phyloP scores from a whole-genome alignment of 2,113 vertebrate species.

The Sphyrna mokarran region DNA sequence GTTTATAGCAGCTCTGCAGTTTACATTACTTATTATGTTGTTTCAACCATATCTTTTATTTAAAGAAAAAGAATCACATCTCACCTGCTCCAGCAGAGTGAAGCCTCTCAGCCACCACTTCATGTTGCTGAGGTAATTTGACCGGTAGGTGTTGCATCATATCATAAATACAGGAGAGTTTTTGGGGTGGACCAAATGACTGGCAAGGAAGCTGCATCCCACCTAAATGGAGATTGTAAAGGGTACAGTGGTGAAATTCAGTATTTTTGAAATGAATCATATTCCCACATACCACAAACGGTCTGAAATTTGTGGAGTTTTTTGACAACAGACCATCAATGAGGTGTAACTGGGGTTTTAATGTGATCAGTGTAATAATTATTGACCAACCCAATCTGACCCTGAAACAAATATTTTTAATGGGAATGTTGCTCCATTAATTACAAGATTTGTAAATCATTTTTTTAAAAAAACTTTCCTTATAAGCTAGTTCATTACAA shows the following conservation, averaged over 20 bases:
- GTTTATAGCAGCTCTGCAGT: neutral
- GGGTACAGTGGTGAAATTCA: neutral
- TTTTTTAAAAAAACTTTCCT: neutral
- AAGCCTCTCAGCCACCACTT: constrained; percentile 53
- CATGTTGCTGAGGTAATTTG: constrained; percentile 58
- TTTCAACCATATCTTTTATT: neutral
- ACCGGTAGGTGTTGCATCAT: constrained; percentile 55
- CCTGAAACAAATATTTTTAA: neutral
- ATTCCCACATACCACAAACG: neutral
- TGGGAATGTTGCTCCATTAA: neutral
- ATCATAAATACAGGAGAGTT: constrained; percentile 56
- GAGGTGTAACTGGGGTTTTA: neutral
- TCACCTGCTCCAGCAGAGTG: constrained; percentile 56
- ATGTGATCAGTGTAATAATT: neutral
- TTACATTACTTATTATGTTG: too few relatives aligned
- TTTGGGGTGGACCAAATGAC: constrained; percentile 55
- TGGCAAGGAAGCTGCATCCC: constrained; percentile 49
- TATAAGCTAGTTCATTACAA: neutral
- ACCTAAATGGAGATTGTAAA: constrained; percentile 47
- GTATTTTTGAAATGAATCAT: neutral
- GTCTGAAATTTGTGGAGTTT: neutral
- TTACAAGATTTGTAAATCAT: neutral
- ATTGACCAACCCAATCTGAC: neutral
- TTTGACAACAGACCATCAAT: neutral
- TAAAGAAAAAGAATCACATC: neutral